Conservation (phyloP, 2,888 invertebrate genomes). For the Helicoverpa assulta region DNA sequence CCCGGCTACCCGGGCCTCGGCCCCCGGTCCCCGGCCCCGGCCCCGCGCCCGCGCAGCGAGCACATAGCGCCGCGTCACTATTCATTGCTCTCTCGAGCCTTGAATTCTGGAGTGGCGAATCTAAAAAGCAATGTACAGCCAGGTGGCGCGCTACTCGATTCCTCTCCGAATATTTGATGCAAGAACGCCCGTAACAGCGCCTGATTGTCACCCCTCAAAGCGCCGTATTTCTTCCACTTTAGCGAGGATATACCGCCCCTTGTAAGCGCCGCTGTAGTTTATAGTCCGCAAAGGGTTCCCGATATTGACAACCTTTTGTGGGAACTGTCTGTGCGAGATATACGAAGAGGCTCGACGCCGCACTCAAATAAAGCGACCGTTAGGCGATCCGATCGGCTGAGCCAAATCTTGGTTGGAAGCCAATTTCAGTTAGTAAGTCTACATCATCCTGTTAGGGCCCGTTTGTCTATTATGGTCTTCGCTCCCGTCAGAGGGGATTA, state of each 20-base stretch:
- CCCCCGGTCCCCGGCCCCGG: constrained; percentile 5
- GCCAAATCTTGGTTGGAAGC: constrained; percentile 52
- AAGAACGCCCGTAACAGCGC: constrained; percentile 31
- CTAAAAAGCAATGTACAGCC: constrained; percentile 69
- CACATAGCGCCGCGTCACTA: constrained; percentile 44
- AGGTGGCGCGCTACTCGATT: constrained; percentile 55
- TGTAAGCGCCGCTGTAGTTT: constrained; percentile 59
- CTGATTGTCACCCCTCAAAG: constrained; percentile 48
- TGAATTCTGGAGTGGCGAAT: constrained; percentile 63
- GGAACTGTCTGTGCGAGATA: constrained; percentile 51
- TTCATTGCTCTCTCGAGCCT: constrained; percentile 69
- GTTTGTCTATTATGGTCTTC: constrained; percentile 50
- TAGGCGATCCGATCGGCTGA: constrained; percentile 35
- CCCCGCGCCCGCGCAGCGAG: constrained; percentile 27
- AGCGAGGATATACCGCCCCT: constrained; percentile 40
- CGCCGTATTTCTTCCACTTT: constrained; percentile 54
- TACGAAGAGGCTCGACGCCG: constrained; percentile 49
- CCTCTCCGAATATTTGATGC: constrained; percentile 56
- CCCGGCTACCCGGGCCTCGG: constrained; percentile 4
- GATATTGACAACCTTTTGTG: constrained; percentile 60
- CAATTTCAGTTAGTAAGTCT: constrained; percentile 50
- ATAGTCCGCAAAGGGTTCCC: constrained; percentile 59
- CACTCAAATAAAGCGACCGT: constrained; percentile 55
- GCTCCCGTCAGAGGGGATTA: constrained; percentile 47
- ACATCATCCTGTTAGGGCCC: constrained; percentile 45